Evolutionary conservation across 2,113 vertebrate genomes (phyloP).

Genomic region (Ammodytes dubius): DNA sequence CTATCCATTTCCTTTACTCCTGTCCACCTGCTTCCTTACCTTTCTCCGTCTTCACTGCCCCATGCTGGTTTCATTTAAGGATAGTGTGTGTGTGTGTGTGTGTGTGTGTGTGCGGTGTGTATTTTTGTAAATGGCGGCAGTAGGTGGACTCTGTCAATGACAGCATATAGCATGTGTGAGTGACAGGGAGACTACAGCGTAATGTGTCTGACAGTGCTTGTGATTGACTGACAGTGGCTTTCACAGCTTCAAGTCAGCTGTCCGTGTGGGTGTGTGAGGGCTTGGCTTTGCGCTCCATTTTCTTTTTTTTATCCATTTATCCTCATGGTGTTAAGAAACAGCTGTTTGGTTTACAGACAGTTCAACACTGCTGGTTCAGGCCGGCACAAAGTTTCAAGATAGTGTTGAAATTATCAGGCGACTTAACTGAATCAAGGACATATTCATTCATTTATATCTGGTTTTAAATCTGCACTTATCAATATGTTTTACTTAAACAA

Average conservation of each 20-base stretch:
- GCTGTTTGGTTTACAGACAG: not conserved
- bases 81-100: not conserved
- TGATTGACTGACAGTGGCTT: constrained; percentile 44
- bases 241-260: constrained; percentile 27
- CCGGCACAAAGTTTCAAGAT: not conserved
- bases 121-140: constrained; percentile 41
- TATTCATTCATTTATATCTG: not conserved
- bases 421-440: no score
- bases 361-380: not conserved
- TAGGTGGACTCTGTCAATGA: constrained; percentile 60
- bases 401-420: not conserved
- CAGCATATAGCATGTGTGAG: constrained; percentile 58
- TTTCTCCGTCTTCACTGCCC: constrained; percentile 18
- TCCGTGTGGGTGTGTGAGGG: constrained; percentile 15
- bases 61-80: constrained; percentile 28
- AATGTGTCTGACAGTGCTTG: constrained; percentile 26
- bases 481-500: not conserved
- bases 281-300: not conserved
- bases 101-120: not conserved
- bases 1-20: constrained; percentile 42
- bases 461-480: not conserved
- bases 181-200: constrained; percentile 49
- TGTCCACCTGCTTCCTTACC: constrained; percentile 1
- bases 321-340: not conserved
- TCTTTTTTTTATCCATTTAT: not conserved